Evolutionary conservation across 2,797 vertebrate genomes (phyloP).

Genomic region (Syncerus caffer): DNA sequence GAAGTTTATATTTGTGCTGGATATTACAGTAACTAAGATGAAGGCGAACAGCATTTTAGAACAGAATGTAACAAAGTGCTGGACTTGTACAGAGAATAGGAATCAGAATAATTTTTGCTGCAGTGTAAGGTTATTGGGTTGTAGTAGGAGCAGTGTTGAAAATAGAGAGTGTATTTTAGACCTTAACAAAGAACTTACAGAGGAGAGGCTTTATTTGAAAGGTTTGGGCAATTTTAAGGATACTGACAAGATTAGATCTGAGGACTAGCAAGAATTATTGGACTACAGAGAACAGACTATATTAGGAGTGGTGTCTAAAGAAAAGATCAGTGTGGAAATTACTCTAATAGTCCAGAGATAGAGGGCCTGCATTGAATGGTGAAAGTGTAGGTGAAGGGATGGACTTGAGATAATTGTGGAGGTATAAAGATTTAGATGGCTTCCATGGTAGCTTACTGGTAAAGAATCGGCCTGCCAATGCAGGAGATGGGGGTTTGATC

Average conservation of each 20-base stretch:
- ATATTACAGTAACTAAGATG: neutral
- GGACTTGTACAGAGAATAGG: neutral
- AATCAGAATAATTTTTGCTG: conserved; percentile 24
- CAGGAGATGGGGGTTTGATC: neutral
- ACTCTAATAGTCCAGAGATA: neutral
- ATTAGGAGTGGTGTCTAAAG: neutral
- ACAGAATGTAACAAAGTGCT: neutral
- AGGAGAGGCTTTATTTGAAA: neutral
- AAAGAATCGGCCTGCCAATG: neutral
- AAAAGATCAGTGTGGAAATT: neutral
- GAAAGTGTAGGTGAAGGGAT: neutral
- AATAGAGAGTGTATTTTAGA: neutral
- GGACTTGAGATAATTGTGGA: neutral
- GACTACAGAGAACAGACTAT: neutral
- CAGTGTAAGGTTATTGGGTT: neutral
- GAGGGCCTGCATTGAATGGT: neutral
- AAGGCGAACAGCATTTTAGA: neutral
- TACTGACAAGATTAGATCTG: neutral
- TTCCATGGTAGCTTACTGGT: neutral
- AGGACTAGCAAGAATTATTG: neutral
- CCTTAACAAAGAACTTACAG: neutral
- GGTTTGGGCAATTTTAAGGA: neutral
- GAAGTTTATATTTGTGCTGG: neutral
- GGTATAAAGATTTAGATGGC: neutral
- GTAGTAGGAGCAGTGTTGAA: neutral